Evolutionary conservation across 2,113 vertebrate genomes (phyloP).

Genomic region (Cryptomyrus ogoouensis): DNA sequence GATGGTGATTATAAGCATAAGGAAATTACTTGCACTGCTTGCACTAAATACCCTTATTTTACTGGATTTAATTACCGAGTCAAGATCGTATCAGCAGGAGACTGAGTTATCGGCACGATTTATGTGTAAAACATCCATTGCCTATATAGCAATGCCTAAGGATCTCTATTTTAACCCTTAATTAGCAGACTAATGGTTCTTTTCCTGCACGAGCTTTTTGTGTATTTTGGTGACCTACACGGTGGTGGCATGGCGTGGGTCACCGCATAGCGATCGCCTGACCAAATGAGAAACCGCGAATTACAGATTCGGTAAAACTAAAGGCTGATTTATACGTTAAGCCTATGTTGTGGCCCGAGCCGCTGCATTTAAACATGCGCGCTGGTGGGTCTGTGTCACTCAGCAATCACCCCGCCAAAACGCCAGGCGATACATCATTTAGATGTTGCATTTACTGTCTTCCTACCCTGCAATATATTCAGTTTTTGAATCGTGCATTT

Average conservation of each 20-base stretch:
- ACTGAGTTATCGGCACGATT: not conserved
- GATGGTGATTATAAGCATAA: not conserved
- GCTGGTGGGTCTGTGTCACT: not conserved
- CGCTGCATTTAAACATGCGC: not conserved
- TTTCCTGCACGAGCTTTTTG: not conserved
- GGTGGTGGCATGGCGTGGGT: not conserved
- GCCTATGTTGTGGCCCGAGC: too few relatives aligned
- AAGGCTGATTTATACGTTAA: not conserved
- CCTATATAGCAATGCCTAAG: not conserved
- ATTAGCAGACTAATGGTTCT: constrained; percentile 1
- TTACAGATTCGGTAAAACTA: not conserved
- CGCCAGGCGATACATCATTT: not conserved
- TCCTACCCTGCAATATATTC: not conserved
- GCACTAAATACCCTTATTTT: not conserved
- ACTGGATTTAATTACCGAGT: not conserved
- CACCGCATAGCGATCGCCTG: not conserved
- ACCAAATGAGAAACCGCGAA: not conserved
- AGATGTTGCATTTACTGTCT: not conserved
- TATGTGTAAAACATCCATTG: constrained; percentile 2
- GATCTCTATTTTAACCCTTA: not conserved
- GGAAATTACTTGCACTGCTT: not conserved
- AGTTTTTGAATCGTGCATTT: not conserved
- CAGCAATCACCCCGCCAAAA: not conserved
- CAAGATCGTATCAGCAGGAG: constrained; percentile 1
- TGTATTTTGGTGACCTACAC: not conserved